Evolutionary conservation across 1,140 invertebrate genomes (phyloP).

Genomic region (Periplaneta americana): DNA sequence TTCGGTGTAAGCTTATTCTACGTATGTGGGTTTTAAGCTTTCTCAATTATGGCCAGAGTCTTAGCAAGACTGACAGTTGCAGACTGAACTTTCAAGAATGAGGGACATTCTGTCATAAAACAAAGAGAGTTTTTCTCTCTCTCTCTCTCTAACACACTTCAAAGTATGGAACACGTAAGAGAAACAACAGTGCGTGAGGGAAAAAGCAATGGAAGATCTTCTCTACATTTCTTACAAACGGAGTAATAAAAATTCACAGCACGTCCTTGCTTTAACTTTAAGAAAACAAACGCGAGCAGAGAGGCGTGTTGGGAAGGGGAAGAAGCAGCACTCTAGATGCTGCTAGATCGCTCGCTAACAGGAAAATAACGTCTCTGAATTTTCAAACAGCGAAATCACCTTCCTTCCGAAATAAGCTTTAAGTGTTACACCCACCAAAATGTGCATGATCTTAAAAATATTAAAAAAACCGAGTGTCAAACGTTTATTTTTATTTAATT

Average conservation of each 20-base stretch:
- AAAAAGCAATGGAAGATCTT: not conserved
- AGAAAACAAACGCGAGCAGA: not conserved
- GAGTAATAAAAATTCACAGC: not conserved
- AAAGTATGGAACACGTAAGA: not conserved
- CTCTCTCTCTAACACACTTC: not conserved
- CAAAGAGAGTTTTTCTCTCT: no score
- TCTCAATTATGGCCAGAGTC: no score
- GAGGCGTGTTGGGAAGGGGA: not conserved
- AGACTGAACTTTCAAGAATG: no score
- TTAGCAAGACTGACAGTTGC: no score
- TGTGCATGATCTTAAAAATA: no score
- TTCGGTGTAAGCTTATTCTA: no score
- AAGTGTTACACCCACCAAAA: no score
- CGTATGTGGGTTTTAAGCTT: no score
- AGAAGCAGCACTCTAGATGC: not conserved
- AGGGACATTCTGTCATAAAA: no score
- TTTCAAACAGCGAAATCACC: not conserved
- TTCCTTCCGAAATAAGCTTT: not conserved
- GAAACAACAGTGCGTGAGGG: not conserved
- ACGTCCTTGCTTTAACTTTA: not conserved
- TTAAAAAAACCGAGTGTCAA: no score
- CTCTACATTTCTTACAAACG: not conserved
- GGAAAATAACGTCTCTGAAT: not conserved
- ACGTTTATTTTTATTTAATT: no score
- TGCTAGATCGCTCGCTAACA: not conserved